Evolutionary conservation across 2,113 vertebrate species (phyloP), one percentile per base, ranked within the genome.

Genomic region (Brachypodius melanocephalos): DNA sequence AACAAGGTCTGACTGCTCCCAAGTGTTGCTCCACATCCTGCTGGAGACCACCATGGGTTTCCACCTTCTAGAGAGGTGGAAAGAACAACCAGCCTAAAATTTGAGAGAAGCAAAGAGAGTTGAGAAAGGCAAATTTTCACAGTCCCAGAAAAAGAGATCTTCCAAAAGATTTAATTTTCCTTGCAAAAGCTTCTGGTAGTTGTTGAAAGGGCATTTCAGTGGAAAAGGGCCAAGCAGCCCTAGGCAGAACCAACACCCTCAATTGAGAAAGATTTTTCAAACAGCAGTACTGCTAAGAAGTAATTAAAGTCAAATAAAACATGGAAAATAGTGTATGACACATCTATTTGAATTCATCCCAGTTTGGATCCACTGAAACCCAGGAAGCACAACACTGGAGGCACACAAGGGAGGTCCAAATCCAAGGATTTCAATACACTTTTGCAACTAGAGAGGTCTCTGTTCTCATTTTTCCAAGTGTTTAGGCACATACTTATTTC

Each of bases 251-350:
- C 92, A 95, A 93, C 88, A 96, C 88, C 95, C 92, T 95, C 79
- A 94, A 90, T 16, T 92, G 83, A 96, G 91, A 91, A 71, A 92
- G 63, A 67, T 66, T 88, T 80, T 92, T 92, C 88, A 83, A 93
- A 46, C 34, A 88, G 68, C 42, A 74, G n/a, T 63, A 65, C 90
- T 88, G 36, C 80, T 93, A 88, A 95, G 75, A 85, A 90, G 59
- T 93, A 91, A 95, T 97, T 95, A 94, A 90, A 94, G 63, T 94
- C 80, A 94, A 95, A 95, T 92, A 90, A 95, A 95, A 78, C 93
- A 93, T 7, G 11, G 54, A 92, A 92, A 95, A 86, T 76, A 81
- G 21, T 62, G 83, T 83, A 92, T 90, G 94, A 93, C 83, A 84
- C 84, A 90, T 85, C 36, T 59, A 22, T 90, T 95, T 86, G 83